phyloP scores from a whole-genome alignment of 2,888 invertebrate species.

The Cancer borealis region DNA sequence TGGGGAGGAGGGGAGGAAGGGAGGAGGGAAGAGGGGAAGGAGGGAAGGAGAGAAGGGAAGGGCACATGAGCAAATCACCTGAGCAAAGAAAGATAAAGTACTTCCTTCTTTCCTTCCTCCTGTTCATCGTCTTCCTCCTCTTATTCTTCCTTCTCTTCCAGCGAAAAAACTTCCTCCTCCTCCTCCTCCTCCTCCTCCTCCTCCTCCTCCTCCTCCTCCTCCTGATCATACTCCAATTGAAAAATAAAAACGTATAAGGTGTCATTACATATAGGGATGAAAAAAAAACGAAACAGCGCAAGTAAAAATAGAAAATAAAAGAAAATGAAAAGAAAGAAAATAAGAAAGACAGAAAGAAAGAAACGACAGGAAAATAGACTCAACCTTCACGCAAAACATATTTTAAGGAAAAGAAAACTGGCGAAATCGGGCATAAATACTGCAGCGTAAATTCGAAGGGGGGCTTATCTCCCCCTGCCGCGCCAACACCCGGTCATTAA shows the following conservation, averaged over 20 bases:
- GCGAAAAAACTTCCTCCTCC: not conserved
- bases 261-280: not conserved
- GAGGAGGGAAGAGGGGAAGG: not conserved
- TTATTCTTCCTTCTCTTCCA: not conserved
- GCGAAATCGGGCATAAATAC: slow-evolving; percentile 27
- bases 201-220: not conserved
- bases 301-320: not conserved
- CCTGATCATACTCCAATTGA: too few species aligned
- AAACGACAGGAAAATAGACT: not conserved
- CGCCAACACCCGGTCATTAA: slow-evolving; percentile 23
- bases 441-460: slow-evolving; percentile 8
- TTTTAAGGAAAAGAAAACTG: not conserved
- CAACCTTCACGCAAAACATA: not conserved
- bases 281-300: not conserved
- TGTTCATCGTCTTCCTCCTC: not conserved
- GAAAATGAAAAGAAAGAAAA: not conserved
- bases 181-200: not conserved
- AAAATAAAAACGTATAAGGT: too few species aligned
- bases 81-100: slow-evolving; percentile 22
- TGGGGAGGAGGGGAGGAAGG: not conserved
- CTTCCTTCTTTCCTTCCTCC: not conserved
- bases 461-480: not conserved
- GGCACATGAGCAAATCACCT: not conserved
- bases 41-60: not conserved
- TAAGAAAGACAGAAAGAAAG: not conserved